Conservation (phyloP, 2,113 vertebrate species). For the Paramisgurnus dabryanus region DNA sequence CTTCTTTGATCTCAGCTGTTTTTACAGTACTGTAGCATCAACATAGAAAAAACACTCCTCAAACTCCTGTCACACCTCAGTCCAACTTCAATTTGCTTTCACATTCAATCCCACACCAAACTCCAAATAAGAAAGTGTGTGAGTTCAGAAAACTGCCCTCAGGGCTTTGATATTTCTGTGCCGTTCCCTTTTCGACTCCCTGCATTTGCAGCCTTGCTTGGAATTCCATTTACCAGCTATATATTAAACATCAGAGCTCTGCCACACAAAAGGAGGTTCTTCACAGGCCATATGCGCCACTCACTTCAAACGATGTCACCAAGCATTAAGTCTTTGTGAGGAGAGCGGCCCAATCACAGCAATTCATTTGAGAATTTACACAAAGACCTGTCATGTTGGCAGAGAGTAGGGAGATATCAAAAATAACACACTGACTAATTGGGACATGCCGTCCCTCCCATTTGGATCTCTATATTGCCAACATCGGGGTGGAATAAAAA, state of each 20-base stretch:
- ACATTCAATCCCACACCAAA: conserved; percentile 42
- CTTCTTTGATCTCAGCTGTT: neutral
- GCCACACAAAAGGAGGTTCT: neutral
- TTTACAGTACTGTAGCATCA: neutral
- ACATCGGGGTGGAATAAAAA: neutral
- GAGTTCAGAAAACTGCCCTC: conserved; percentile 31
- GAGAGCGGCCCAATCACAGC: conserved; percentile 1
- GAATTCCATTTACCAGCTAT: conserved; percentile 33
- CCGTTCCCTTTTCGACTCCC: neutral
- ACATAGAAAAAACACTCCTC: conserved; percentile 1
- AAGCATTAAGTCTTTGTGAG: conserved; percentile 32
- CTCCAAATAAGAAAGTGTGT: conserved; percentile 40
- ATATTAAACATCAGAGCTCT: conserved; percentile 43
- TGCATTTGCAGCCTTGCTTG: conserved; percentile 3
- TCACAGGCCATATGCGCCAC: neutral
- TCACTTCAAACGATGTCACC: conserved; percentile 41
- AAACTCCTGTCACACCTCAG: neutral
- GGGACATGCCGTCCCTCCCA: neutral
- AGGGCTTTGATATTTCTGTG: conserved; percentile 45
- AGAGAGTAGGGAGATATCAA: conserved; percentile 19
- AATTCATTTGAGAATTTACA: conserved; percentile 8
- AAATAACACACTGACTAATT: conserved; percentile 32
- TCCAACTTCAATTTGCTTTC: conserved; percentile 49
- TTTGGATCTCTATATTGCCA: conserved; percentile 3
- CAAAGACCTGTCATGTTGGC: conserved; percentile 7